A percentile compares a stretch with the other conserved stretches of the same genome.
phyloP scores from a whole-genome alignment of 2,113 vertebrate genomes.

The Chloropsis cyanopogon region DNA sequence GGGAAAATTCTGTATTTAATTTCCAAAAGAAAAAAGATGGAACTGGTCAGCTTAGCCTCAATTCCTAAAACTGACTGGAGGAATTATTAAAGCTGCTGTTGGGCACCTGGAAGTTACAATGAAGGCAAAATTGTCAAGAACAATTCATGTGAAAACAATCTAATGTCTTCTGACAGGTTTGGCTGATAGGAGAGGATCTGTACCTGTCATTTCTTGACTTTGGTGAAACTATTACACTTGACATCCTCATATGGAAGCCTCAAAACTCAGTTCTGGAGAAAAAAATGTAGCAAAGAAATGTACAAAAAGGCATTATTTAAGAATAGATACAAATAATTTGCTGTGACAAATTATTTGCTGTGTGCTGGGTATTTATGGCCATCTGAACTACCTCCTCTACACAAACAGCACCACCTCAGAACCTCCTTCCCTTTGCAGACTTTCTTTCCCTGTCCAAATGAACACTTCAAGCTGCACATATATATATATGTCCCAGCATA shows the following conservation, averaged over 20 bases:
- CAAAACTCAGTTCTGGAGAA: background rate
- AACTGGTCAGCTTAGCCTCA: background rate
- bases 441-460: background rate
- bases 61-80: background rate
- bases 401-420: background rate
- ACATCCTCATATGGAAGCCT: slow-evolving; percentile 12
- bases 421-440: background rate
- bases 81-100: background rate
- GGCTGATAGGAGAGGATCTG: background rate
- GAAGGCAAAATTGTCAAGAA: slow-evolving; percentile 1
- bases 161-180: background rate
- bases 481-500: background rate
- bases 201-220: slow-evolving; percentile 18
- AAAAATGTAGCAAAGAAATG: background rate
- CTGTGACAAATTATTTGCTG: no score
- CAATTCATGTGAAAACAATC: background rate
- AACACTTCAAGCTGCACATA: background rate
- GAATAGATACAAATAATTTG: background rate
- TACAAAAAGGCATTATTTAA: background rate
- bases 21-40: background rate
- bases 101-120: background rate
- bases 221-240: background rate
- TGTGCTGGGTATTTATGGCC: background rate
- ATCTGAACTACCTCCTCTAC: background rate
- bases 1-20: background rate